These are phyloP conservation scores for Pica pica DNA, from an alignment of 2,113 vertebrate genomes.

Conservation along the genomic window DNA sequence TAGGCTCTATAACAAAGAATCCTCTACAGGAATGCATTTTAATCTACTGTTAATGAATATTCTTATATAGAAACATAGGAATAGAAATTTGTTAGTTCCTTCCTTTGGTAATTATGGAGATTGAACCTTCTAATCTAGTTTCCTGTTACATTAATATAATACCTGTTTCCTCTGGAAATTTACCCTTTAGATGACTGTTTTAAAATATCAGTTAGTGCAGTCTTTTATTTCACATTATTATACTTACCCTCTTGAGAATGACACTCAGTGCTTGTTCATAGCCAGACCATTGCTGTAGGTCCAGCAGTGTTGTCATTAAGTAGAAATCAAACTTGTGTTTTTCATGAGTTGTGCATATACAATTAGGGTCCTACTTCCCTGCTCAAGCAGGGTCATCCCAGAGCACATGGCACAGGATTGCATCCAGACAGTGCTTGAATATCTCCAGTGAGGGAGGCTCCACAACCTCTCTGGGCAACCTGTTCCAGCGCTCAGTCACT, in stretches of 20 bases:
- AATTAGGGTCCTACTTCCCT: neutral
- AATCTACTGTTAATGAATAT: neutral
- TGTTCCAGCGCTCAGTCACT: neutral
- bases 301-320: neutral
- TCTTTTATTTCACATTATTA: neutral
- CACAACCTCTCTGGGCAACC: neutral
- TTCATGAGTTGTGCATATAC: neutral
- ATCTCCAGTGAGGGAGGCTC: neutral
- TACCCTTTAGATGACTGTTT: neutral
- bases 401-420: neutral
- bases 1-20: neutral
- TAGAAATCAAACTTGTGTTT: neutral
- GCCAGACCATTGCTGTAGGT: neutral
- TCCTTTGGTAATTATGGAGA: slow-evolving; percentile 24
- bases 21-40: neutral
- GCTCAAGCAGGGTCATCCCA: neutral
- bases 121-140: neutral
- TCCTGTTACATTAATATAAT: neutral
- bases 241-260: neutral
- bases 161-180: neutral
- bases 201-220: neutral
- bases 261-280: neutral
- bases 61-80: neutral
- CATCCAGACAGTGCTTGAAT: neutral
- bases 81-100: slow-evolving; percentile 29